phyloP scores from a whole-genome alignment of 2,888 invertebrate species.

The Sphaerophoria rueppellii region DNA sequence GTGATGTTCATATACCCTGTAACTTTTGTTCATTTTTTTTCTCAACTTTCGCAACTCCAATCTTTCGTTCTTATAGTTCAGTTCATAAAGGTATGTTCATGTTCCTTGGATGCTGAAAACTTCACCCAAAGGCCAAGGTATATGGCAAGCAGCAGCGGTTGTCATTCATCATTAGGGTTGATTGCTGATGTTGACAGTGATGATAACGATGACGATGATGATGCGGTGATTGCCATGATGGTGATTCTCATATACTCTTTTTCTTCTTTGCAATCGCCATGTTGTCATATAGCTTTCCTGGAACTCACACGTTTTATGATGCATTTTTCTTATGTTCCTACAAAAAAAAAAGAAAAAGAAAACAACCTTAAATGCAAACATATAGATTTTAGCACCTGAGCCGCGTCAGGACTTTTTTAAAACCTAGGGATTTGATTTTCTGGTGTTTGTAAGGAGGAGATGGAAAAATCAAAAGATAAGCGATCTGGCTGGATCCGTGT shows the following conservation, averaged over 20 bases:
- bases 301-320: constrained; percentile 12
- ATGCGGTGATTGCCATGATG: constrained; percentile 68
- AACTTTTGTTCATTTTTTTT: background rate
- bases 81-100: background rate
- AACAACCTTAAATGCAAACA: constrained; percentile 6
- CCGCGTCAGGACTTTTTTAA: constrained; percentile 40
- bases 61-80: background rate
- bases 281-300: background rate
- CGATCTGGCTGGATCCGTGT: constrained; percentile 71
- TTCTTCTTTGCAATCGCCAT: background rate
- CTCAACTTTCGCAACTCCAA: background rate
- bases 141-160: constrained; percentile 27
- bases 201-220: constrained; percentile 71
- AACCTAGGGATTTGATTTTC: background rate
- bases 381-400: constrained; percentile 52
- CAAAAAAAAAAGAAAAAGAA: no score
- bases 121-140: background rate
- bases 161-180: constrained; percentile 72
- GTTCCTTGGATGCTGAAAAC: constrained; percentile 3
- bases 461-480: constrained; percentile 68
- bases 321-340: constrained; percentile 15
- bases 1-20: constrained; percentile 18
- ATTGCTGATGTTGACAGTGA: constrained; percentile 72
- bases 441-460: constrained; percentile 8
- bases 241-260: constrained; percentile 46